Conservation (phyloP, 2,797 vertebrate genomes). For the Chrysocyon brachyurus region DNA sequence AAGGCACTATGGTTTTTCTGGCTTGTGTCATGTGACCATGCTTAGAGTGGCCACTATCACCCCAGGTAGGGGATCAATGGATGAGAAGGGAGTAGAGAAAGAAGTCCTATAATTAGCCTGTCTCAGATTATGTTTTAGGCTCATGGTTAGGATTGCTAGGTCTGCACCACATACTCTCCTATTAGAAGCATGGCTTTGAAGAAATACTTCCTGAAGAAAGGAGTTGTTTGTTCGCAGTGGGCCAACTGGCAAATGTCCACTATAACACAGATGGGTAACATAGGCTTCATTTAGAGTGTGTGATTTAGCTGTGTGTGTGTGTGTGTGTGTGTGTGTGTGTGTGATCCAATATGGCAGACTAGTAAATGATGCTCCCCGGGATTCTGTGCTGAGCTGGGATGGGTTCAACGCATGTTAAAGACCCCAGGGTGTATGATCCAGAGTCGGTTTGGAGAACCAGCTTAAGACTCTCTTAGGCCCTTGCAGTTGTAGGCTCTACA, state of each 20-base stretch:
- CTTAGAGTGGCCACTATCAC: too few relatives aligned
- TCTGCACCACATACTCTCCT: neutral
- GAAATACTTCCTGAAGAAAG: neutral
- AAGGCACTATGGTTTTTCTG: neutral
- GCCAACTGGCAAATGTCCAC: neutral
- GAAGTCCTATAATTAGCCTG: too few relatives aligned
- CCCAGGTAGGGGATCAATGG: neutral
- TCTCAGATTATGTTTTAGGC: neutral
- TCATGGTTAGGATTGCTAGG: neutral
- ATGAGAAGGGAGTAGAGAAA: neutral
- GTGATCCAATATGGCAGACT: neutral
- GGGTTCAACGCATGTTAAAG: neutral
- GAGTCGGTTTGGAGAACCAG: neutral
- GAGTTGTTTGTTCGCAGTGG: constrained; percentile 27
- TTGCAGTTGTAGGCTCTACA: neutral
- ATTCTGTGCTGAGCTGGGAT: neutral
- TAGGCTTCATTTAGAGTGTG: neutral
- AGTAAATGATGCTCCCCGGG: neutral
- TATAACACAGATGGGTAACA: neutral
- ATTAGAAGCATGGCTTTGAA: neutral
- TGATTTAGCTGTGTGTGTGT: neutral
- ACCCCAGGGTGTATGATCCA: neutral
- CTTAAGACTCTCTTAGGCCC: neutral
- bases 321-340: neutral
- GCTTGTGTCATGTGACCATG: neutral